Percentiles rank a stretch among this genome's conserved stretches.
Conservation (phyloP, 1,140 invertebrate genomes). For the Diprion similis region DNA sequence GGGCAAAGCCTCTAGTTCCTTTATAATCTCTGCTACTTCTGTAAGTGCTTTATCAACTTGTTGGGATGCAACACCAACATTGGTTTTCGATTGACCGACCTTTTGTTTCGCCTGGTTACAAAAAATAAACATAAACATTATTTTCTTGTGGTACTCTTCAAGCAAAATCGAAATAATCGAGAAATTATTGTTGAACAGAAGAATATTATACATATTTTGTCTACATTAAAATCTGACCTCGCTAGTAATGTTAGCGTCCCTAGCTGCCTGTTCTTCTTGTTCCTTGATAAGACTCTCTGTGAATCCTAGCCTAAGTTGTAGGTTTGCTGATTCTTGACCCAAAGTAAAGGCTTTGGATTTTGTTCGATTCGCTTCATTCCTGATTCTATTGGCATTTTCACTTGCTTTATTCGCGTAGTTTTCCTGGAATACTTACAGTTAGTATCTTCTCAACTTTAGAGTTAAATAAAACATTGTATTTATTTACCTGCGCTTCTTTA, state of each 20-base stretch:
- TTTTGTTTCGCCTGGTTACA: constrained; percentile 68
- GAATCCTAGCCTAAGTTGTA: constrained; percentile 74
- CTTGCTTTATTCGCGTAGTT: constrained; percentile 48
- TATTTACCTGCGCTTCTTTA: constrained; percentile 76
- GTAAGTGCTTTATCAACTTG: constrained; percentile 82
- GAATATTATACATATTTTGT: constrained; percentile 14
- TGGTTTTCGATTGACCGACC: constrained; percentile 87
- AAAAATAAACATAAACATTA: constrained; percentile 20
- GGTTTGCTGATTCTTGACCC: constrained; percentile 77
- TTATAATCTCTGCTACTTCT: constrained; percentile 81
- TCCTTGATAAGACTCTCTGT: constrained; percentile 74
- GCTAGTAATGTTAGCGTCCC: constrained; percentile 76
- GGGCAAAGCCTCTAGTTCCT: constrained; percentile 78
- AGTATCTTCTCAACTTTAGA: constrained; percentile 20
- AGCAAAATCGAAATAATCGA: constrained; percentile 8
- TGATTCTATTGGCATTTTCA: constrained; percentile 75
- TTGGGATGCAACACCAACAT: constrained; percentile 77
- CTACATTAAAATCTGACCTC: constrained; percentile 66
- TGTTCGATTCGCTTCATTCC: constrained; percentile 76
- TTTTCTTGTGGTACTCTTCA: constrained; percentile 6
- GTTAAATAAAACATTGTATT: constrained; percentile 12
- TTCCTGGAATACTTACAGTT: constrained; percentile 53
- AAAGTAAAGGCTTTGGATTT: constrained; percentile 77
- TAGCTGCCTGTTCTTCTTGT: constrained; percentile 75
- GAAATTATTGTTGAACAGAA: not conserved